Conservation (phyloP, 2,888 invertebrate species). For the Clostera curtula region DNA sequence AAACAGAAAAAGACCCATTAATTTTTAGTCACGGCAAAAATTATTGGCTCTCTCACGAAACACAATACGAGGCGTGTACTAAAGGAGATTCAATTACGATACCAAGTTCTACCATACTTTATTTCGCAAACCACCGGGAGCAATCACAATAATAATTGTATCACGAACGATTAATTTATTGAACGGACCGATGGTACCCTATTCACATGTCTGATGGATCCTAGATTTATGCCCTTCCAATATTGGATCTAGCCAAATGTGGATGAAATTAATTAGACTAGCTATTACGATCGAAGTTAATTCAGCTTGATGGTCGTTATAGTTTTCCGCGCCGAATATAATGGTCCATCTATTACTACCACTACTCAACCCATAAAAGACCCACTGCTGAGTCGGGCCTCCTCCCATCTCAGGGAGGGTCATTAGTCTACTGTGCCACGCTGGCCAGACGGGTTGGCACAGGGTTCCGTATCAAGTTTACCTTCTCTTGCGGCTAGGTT, state of each 20-base stretch:
- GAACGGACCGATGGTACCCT: conserved; percentile 34
- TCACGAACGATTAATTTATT: conserved; percentile 67
- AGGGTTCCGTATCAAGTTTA: no score
- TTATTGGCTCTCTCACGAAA: conserved; percentile 5
- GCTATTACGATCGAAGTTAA: conserved; percentile 13
- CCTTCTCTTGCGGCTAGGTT: no score
- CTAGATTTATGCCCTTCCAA: conserved; percentile 32
- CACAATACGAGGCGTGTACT: no score
- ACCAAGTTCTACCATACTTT: conserved; percentile 32
- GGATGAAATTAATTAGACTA: conserved; percentile 24
- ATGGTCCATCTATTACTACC: no score
- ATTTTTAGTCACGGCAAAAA: conserved; percentile 1
- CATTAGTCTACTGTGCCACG: no score
- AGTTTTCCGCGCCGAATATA: no score
- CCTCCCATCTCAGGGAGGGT: no score
- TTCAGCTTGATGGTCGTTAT: no score
- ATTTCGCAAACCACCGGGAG: conserved; percentile 44
- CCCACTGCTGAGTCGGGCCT: no score
- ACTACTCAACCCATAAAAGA: no score
- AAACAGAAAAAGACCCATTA: no score
- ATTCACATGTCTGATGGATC: conserved; percentile 43
- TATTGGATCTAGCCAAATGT: conserved; percentile 23
- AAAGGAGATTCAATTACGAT: conserved; percentile 64
- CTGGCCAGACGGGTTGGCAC: no score
- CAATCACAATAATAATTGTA: conserved; percentile 67